A percentile compares a stretch with the other conserved stretches of the same genome.
Evolutionary conservation across 2,797 vertebrate genomes (phyloP).

Genomic region (Perodicticus potto): DNA sequence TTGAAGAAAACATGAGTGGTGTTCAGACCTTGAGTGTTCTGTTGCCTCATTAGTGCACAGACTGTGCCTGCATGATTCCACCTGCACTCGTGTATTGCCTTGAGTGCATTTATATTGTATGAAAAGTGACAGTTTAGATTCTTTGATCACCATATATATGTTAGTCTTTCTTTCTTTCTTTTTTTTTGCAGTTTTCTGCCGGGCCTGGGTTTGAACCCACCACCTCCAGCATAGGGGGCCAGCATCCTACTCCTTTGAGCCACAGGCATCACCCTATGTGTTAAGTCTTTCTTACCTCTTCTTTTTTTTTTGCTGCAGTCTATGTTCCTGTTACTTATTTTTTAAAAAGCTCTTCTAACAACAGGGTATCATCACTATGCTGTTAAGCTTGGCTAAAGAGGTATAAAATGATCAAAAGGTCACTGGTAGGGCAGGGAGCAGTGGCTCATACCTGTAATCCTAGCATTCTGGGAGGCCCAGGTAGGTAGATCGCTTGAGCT

Average conservation of each 20-base stretch:
- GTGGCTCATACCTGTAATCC: no score
- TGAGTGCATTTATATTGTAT: rapidly evolving
- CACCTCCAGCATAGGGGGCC: no score
- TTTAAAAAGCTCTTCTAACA: neutral
- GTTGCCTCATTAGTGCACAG: neutral
- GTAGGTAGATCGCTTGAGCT: no score
- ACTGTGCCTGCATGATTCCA: rapidly evolving
- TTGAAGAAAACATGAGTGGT: neutral
- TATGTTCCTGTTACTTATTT: neutral
- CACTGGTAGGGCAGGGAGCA: no score
- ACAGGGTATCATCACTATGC: neutral
- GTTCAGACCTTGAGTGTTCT: neutral
- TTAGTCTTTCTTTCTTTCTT: neutral
- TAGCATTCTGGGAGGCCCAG: no score
- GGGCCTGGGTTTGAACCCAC: no score
- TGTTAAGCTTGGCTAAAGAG: neutral
- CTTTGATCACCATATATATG: neutral
- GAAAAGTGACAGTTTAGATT: neutral
- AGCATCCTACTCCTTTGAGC: no score
- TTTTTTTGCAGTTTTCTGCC: no score
- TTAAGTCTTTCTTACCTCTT: no score
- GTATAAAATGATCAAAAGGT: neutral
- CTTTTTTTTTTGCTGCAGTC: neutral
- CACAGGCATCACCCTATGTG: no score
- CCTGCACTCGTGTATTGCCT: rapidly evolving